These are phyloP conservation scores for Struthidea cinerea DNA, from an alignment of 2,113 vertebrate genomes.

Conservation along the genomic window DNA sequence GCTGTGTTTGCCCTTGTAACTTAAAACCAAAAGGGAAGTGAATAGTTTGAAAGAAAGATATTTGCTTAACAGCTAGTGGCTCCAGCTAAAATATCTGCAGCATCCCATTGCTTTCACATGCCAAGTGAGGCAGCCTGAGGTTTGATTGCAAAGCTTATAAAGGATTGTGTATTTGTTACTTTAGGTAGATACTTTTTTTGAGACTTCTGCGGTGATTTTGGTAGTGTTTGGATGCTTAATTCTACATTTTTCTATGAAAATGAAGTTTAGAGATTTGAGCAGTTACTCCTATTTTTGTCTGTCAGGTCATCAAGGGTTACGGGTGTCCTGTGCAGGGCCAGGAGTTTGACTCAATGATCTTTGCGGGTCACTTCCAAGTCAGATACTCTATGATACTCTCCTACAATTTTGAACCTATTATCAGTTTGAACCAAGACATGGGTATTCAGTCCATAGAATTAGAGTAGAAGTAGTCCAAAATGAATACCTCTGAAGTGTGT, in stretches of 20 bases:
- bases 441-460: not conserved
- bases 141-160: not conserved
- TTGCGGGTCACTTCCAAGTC: not conserved
- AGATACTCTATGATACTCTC: not conserved
- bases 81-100: not conserved
- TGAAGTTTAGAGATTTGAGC: not conserved
- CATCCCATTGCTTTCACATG: not conserved
- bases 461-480: not conserved
- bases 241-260: not conserved
- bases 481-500: not conserved
- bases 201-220: not conserved
- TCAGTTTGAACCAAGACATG: not conserved
- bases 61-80: conserved; percentile 1
- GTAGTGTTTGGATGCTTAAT: not conserved
- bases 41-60: conserved; percentile 1
- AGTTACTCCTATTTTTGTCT: not conserved
- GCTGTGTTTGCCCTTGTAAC: not conserved
- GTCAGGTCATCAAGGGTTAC: not conserved
- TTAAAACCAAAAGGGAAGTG: not conserved
- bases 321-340: not conserved
- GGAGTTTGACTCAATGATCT: not conserved
- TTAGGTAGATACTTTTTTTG: not conserved
- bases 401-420: not conserved
- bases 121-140: not conserved
- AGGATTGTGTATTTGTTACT: not conserved